Percentiles rank a stretch among this genome's conserved stretches.
phyloP scores from a whole-genome alignment of 2,113 vertebrate genomes.

The Theristicus caerulescens region DNA sequence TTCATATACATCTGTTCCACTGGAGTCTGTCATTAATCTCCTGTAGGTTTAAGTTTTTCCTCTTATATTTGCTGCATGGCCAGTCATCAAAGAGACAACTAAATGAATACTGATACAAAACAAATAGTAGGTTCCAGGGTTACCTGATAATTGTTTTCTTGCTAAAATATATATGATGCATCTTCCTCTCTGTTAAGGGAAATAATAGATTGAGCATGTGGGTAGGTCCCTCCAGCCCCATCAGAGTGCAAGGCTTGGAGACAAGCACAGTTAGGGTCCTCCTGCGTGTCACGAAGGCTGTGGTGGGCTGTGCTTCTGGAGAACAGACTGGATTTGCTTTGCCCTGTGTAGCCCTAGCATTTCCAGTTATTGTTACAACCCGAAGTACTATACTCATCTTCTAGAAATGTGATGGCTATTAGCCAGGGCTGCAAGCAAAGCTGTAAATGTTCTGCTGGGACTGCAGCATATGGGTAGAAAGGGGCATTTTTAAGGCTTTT shows the following conservation, averaged over 20 bases:
- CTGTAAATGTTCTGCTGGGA: background rate
- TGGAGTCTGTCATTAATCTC: constrained; percentile 35
- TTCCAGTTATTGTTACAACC: background rate
- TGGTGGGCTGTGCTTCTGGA: background rate
- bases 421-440: background rate
- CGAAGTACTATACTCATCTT: background rate
- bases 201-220: background rate
- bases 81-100: background rate
- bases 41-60: background rate
- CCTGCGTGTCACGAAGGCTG: rapidly evolving
- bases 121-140: background rate
- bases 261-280: rapidly evolving
- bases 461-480: background rate
- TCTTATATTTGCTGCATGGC: background rate
- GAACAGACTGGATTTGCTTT: background rate
- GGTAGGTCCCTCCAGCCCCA: background rate
- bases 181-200: background rate
- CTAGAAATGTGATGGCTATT: background rate
- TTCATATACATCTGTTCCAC: constrained; percentile 21
- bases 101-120: background rate
- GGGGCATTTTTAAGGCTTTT: constrained; percentile 31
- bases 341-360: background rate
- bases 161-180: background rate
- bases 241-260: background rate
- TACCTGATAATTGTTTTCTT: background rate